These are phyloP conservation scores for Neuroterus valhalla DNA, from an alignment of 1,140 invertebrate genomes.

Conservation along the genomic window DNA sequence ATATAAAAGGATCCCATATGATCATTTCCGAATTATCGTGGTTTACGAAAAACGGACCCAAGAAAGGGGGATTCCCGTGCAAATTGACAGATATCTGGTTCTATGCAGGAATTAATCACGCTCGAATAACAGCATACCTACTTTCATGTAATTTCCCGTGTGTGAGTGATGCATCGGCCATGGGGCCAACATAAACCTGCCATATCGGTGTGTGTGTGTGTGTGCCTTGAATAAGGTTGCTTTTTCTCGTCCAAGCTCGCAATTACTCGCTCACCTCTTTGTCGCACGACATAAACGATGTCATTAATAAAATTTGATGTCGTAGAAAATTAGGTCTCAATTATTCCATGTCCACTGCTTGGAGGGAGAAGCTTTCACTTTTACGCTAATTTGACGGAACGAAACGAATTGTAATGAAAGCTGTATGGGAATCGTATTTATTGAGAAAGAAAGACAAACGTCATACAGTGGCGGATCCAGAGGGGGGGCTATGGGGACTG, in stretches of 20 bases:
- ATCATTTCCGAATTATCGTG: no score
- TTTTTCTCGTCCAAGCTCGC: slow-evolving; percentile 33
- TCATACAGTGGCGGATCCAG: no score
- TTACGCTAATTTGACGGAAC: no score
- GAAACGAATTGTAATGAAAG: no score
- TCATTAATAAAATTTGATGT: slow-evolving; percentile 71
- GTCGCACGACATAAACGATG: slow-evolving; percentile 37
- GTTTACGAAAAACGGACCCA: no score
- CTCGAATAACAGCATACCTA: slow-evolving; percentile 67
- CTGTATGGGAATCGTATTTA: no score
- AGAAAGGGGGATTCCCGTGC: not conserved
- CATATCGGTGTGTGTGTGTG: not conserved
- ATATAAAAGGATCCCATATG: no score
- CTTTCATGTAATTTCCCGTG: slow-evolving; percentile 65
- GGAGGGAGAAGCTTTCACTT: no score
- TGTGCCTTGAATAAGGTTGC: slow-evolving; percentile 23
- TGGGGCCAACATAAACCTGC: slow-evolving; percentile 51
- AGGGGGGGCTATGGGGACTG: no score
- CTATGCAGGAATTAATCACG: slow-evolving; percentile 60
- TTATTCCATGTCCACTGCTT: slow-evolving; percentile 52
- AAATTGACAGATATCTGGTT: no score
- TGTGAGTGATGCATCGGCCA: slow-evolving; percentile 52
- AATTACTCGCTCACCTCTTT: slow-evolving; percentile 47
- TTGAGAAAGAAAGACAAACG: no score
- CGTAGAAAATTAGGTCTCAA: slow-evolving; percentile 72